Evolutionary conservation across 2,797 vertebrate genomes (phyloP).

Genomic region (Rhincodon typus): DNA sequence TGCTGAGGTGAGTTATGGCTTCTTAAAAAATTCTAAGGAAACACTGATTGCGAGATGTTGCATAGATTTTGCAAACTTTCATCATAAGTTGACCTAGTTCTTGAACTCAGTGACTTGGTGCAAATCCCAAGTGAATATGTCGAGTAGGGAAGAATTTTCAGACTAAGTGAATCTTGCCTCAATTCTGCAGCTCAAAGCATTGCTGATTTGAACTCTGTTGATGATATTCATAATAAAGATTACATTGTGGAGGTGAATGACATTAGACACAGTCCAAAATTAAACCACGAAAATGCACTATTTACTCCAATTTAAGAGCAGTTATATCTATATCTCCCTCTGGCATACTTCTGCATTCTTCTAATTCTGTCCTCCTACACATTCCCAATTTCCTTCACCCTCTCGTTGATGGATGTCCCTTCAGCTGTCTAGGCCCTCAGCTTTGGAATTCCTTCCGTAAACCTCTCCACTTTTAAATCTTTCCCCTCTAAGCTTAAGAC

Average conservation of each 20-base stretch:
- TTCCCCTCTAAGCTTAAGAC: not conserved
- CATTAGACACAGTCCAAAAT: not conserved
- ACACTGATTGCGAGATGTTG: not conserved
- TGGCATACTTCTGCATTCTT: not conserved
- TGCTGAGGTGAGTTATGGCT: conserved; percentile 43
- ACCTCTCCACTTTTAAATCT: not conserved
- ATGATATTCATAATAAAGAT: not conserved
- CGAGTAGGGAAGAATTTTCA: not conserved
- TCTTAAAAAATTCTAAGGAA: conserved; percentile 41
- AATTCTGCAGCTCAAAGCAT: not conserved
- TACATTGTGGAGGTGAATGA: not conserved
- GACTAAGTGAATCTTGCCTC: not conserved
- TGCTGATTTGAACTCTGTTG: not conserved
- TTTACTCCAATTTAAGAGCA: not conserved
- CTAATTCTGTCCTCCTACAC: not conserved
- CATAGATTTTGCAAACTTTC: not conserved
- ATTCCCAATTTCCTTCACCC: not conserved
- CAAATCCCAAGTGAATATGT: not conserved
- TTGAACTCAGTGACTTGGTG: not conserved
- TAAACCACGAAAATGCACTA: not conserved
- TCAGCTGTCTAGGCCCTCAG: not conserved
- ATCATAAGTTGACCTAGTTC: not conserved
- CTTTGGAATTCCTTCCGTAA: not conserved
- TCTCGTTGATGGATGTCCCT: not conserved
- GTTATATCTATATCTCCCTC: not conserved